Conservation (phyloP, 2,797 vertebrate species). For the Masticophis lateralis region DNA sequence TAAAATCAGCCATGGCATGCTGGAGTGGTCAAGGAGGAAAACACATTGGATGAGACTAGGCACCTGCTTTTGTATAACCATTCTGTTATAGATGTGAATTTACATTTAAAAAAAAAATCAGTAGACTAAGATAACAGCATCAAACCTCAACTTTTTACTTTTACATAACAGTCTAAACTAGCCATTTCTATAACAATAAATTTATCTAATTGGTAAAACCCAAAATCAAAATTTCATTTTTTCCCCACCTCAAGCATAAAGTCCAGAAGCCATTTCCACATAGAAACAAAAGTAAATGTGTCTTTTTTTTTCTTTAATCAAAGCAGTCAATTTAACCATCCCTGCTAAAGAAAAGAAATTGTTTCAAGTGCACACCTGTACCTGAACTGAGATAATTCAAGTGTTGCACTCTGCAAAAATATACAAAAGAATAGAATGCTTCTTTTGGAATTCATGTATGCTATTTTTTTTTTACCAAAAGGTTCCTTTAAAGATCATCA, state of each 20-base stretch:
- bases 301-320: neutral
- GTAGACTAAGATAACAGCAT: neutral
- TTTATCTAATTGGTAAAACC: neutral
- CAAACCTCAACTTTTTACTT: neutral
- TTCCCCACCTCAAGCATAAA: neutral
- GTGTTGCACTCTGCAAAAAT: neutral
- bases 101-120: conserved; percentile 38
- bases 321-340: neutral
- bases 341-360: conserved; percentile 27
- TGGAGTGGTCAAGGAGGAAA: conserved; percentile 7
- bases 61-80: conserved; percentile 28
- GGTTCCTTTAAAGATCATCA: neutral
- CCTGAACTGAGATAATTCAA: neutral
- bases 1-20: conserved; percentile 52
- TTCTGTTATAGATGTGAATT: conserved; percentile 30
- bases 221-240: neutral
- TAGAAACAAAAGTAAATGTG: neutral
- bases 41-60: conserved; percentile 29
- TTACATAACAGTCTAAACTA: neutral
- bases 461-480: neutral
- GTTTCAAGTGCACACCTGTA: neutral
- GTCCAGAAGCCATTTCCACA: neutral
- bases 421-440: neutral
- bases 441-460: neutral
- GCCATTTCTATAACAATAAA: neutral